A percentile compares a stretch with the other conserved stretches of the same genome.
These are phyloP conservation scores for Capromys pilorides DNA, from an alignment of 2,797 vertebrate genomes.

Conservation along the genomic window DNA sequence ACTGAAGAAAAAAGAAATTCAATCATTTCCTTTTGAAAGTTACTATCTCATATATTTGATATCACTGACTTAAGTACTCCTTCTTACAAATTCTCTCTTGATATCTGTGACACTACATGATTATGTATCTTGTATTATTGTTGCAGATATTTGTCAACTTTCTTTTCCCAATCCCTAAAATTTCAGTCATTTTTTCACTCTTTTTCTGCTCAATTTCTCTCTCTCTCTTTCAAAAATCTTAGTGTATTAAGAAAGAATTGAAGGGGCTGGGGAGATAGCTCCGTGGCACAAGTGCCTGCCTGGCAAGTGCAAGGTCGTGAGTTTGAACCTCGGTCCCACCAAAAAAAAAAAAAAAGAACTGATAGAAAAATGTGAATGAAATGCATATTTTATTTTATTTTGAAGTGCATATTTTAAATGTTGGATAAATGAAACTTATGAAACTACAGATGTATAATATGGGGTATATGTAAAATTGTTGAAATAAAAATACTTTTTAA, in stretches of 20 bases:
- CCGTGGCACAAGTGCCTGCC: no score
- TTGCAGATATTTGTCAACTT: slow-evolving; percentile 6
- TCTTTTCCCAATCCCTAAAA: background rate
- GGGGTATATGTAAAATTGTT: background rate
- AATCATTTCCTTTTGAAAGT: slow-evolving; percentile 49
- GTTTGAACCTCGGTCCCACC: no score
- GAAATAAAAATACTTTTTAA: background rate
- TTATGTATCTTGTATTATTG: background rate
- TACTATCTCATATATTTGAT: slow-evolving; percentile 39
- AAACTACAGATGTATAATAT: background rate
- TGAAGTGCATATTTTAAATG: slow-evolving; percentile 5
- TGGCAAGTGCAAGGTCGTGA: no score
- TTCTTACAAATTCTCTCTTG: slow-evolving; percentile 46
- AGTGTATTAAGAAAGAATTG: background rate
- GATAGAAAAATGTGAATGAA: background rate
- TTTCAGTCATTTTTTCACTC: background rate
- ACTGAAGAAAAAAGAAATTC: slow-evolving; percentile 83
- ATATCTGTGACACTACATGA: slow-evolving; percentile 1
- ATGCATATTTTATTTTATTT: slow-evolving; percentile 20
- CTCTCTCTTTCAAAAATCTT: slow-evolving; percentile 49
- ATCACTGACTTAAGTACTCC: background rate
- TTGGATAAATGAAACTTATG: slow-evolving; percentile 13
- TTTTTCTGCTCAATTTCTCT: slow-evolving; percentile 2
- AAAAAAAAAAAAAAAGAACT: no score
- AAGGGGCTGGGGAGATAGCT: no score